Base-by-base conservation (phyloP, 2,113 vertebrate genomes). In the Aix galericulata region DNA sequence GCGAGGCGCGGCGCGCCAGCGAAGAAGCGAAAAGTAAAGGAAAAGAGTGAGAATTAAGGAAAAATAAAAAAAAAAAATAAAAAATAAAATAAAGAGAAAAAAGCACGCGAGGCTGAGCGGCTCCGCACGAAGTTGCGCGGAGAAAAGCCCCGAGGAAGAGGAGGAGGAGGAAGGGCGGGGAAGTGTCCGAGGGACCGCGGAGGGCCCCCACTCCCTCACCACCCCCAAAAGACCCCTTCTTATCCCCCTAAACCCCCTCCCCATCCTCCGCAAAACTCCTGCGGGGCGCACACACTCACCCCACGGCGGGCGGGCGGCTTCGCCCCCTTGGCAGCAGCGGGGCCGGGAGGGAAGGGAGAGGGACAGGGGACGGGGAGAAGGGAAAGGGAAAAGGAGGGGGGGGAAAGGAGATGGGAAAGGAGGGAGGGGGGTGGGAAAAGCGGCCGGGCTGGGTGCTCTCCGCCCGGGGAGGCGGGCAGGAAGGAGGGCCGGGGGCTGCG, bases 231-330 rank as follows among this genome's bases (percentile, higher is more conserved):
- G 17, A 21, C 46, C 46, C 46, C 46, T 5, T 11, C 79, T 82
- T 68, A 40, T 82, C 83, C 44, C 86, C 46, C 63, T 36, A 10
- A 7, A 29, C 13, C 68, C 93, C 46, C 10, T 22, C 46, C 46
- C 46, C 46, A 48, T 48, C 46, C 83, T 96, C 92, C 94, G 78
- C 96, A 66, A 92, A 97, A 96, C 94, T 96, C 96, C 60, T 42
- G 53, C 96, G 92, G 96, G 86, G 46, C 46, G 50, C 56, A 46
- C 20, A 90, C 93, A 92, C 93, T 94, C 68, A 94, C 93, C 90
- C 68, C 58, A 40, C 38, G 38, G 38, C 38, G 38, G 66, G 91
- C 67, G 94, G 87, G 78, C 91, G 87, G 93, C 76, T 82, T 92
- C 71, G 97, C 75, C 89, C 88, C 88, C 92, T 73, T 73, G 71